Percentiles rank a stretch among this genome's conserved stretches.
Evolutionary conservation across 2,113 vertebrate species (phyloP).

Genomic region (Porphyrio hochstetteri): DNA sequence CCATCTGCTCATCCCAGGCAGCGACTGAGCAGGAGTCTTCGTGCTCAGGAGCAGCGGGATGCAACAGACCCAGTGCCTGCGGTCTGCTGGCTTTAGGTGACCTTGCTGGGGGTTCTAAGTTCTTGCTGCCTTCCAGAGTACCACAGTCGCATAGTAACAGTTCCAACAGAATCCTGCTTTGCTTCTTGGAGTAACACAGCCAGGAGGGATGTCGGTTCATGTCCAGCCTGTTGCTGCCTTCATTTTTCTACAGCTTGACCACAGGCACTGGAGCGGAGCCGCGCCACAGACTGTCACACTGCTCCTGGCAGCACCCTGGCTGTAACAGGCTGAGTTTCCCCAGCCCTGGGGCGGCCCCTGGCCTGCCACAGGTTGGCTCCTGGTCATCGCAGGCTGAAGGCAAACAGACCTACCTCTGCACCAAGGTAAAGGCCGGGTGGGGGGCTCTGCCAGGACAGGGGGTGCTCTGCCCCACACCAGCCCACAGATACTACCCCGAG

Average conservation of each 20-base stretch:
- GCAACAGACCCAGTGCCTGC: background rate
- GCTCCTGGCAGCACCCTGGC: rapidly evolving
- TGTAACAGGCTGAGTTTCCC: too few species aligned
- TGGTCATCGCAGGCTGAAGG: rapidly evolving
- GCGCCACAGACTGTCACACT: background rate
- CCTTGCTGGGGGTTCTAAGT: background rate
- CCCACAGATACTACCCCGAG: rapidly evolving
- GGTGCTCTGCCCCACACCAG: too few species aligned
- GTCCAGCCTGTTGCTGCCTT: background rate
- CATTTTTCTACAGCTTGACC: background rate
- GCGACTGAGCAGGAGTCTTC: background rate
- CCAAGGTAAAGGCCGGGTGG: too few species aligned
- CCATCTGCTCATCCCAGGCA: background rate
- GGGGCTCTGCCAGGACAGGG: too few species aligned
- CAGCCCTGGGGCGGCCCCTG: background rate
- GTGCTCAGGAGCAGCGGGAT: background rate
- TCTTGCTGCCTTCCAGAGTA: background rate
- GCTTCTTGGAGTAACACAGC: background rate
- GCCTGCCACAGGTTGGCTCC: background rate
- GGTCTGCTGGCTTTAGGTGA: rapidly evolving
- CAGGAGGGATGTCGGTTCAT: background rate
- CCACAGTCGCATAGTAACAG: background rate
- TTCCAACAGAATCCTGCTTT: background rate
- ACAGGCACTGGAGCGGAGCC: rapidly evolving
- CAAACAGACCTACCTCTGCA: rapidly evolving